phyloP scores from a whole-genome alignment of 2,888 invertebrate genomes.

The Sinodicranocentrus sp. region DNA sequence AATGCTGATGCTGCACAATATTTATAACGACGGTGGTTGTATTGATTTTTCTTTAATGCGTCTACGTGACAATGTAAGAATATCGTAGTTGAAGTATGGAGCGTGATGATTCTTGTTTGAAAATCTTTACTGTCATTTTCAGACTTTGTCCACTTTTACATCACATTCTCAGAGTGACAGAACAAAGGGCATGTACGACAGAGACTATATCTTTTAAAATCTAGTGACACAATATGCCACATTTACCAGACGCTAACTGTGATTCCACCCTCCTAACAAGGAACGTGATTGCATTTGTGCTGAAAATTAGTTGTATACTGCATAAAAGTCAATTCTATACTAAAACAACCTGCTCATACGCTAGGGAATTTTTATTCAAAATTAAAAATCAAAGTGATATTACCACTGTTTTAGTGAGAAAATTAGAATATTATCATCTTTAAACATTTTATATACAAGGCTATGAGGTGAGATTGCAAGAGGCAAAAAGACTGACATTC shows the following conservation, averaged over 20 bases:
- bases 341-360: no score
- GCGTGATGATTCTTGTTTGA: slow-evolving; percentile 51
- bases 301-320: no score
- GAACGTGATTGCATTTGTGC: not conserved
- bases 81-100: slow-evolving; percentile 3
- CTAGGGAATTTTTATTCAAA: no score
- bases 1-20: slow-evolving; percentile 44
- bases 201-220: slow-evolving; percentile 45
- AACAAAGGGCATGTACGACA: slow-evolving; percentile 71
- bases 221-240: slow-evolving; percentile 68
- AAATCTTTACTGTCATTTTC: slow-evolving; percentile 48
- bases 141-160: slow-evolving; percentile 33
- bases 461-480: no score
- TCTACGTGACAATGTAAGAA: slow-evolving; percentile 28
- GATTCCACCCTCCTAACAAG: not conserved
- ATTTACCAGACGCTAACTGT: slow-evolving; percentile 21
- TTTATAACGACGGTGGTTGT: not conserved
- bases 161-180: slow-evolving; percentile 74
- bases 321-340: no score
- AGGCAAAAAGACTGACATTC: no score
- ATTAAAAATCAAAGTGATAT: no score
- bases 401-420: no score
- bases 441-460: no score
- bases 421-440: no score
- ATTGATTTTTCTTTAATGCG: slow-evolving; percentile 8